Evolutionary conservation across 2,113 vertebrate species (phyloP).

Genomic region (Oceanites oceanicus): DNA sequence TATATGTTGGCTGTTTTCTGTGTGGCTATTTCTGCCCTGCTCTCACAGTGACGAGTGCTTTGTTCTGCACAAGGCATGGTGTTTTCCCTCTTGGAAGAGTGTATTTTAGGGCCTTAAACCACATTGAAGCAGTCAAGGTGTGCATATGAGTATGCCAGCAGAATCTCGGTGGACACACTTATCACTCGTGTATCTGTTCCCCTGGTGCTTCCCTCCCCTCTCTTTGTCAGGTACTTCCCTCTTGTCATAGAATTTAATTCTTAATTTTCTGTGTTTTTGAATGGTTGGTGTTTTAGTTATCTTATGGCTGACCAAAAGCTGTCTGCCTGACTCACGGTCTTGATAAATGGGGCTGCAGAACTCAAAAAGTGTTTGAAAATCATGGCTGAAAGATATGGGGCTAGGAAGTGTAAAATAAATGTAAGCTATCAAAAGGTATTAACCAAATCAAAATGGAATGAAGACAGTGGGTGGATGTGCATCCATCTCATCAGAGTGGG

Average conservation of each 20-base stretch:
- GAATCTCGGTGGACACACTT: neutral
- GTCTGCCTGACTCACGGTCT: neutral
- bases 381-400: neutral
- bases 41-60: neutral
- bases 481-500: neutral
- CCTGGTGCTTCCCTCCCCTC: neutral
- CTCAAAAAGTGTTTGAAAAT: neutral
- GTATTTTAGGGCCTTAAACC: neutral
- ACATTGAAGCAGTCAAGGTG: neutral
- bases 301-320: neutral
- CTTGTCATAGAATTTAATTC: neutral
- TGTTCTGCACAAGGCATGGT: neutral
- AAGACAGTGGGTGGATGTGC: rapidly evolving
- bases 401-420: neutral
- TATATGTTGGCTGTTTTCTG: neutral
- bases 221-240: neutral
- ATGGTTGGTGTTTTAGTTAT: neutral
- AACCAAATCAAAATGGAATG: neutral
- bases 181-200: neutral
- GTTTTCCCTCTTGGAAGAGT: neutral
- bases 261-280: neutral
- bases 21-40: neutral
- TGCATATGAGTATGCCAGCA: neutral
- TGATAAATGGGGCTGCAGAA: neutral
- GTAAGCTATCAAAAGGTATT: neutral